Base-by-base conservation (phyloP, 2,888 invertebrate species). In the Cordilura impudica region DNA sequence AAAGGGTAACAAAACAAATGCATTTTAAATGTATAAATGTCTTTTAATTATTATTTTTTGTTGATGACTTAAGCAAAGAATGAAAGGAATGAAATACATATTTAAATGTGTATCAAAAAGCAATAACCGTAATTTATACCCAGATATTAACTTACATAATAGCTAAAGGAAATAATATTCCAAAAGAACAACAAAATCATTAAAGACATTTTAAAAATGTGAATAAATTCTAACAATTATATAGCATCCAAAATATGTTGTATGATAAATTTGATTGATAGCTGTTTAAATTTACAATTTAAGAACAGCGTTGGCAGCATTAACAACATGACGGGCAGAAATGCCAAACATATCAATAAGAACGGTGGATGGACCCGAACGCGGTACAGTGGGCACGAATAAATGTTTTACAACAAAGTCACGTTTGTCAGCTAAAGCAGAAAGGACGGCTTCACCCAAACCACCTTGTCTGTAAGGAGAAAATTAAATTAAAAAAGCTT, bases 401-500 rank as follows among this genome's bases (percentile, higher is more conserved):
- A 99, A 89, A 87, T 95, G 95, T 86, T 93, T 94, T 67, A 97
- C 93, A 1, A 93, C 86, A 61, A 95, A 92, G 86, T 94, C 92
- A 2, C 93, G 93, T 84, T 94, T 92, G 83, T 92, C 90, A 1
- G 96, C 93, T 74, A 98, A 91, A 6, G 95, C 97, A 0, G 95
- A 93, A 12, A 94, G 89, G 7, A 99, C 98, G 16, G 99, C 98
- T 89, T 99, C 99, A 78, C 99, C 99, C 69, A 99, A 88, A 63
- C 99, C 99, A 81, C 99, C 96, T 93, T 89, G 89, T 72, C 87
- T 87, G 81, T 67, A 83, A 45, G 60, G 10, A 78, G n/a, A 63
- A 39, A 2, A 16, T 3, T 2, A 26, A 19, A 53, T 45, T 60
- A 51, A 10, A 19, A 78, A 19, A 19, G 14, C 47, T 63, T 47